phyloP scores from a whole-genome alignment of 1,140 invertebrate species.

The Episyrphus balteatus region DNA sequence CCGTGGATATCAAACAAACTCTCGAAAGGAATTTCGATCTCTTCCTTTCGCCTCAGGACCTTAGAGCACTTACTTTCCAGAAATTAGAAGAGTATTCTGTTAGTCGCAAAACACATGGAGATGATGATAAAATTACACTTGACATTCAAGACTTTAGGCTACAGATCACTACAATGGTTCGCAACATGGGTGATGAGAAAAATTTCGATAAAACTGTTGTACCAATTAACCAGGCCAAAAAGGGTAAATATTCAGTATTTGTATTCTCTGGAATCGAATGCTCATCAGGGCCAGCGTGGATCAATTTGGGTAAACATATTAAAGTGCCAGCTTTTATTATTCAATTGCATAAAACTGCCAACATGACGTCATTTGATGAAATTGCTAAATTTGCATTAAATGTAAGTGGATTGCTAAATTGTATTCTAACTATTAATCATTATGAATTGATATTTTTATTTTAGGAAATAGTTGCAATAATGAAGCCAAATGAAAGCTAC shows the following conservation, averaged over 20 bases:
- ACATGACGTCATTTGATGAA: slow-evolving; percentile 17
- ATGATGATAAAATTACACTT: slow-evolving; percentile 31
- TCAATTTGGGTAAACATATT: slow-evolving; percentile 18
- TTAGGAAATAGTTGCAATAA: slow-evolving; percentile 43
- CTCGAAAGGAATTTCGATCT: slow-evolving; percentile 73
- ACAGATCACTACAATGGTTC: slow-evolving; percentile 41
- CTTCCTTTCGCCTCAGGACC: slow-evolving; percentile 64
- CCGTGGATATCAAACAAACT: slow-evolving; percentile 78
- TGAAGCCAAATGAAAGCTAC: slow-evolving; percentile 45
- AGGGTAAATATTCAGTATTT: slow-evolving; percentile 43
- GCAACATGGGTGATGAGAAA: slow-evolving; percentile 45
- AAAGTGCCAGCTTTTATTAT: slow-evolving; percentile 15
- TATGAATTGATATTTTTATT: neutral
- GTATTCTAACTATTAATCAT: too few species aligned
- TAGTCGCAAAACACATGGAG: slow-evolving; percentile 38
- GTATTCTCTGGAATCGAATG: slow-evolving; percentile 79
- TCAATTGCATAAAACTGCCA: slow-evolving; percentile 19
- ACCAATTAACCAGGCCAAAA: slow-evolving; percentile 25
- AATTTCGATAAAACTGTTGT: slow-evolving; percentile 18
- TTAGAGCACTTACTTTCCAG: slow-evolving; percentile 50
- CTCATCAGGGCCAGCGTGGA: slow-evolving; percentile 38
- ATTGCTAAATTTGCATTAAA: slow-evolving; percentile 18
- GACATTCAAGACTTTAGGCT: slow-evolving; percentile 22
- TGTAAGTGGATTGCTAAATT: slow-evolving; percentile 9
- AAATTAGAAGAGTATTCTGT: slow-evolving; percentile 52